Evolutionary conservation across 2,113 vertebrate species (phyloP).

Genomic region (Limnothrissa miodon): DNA sequence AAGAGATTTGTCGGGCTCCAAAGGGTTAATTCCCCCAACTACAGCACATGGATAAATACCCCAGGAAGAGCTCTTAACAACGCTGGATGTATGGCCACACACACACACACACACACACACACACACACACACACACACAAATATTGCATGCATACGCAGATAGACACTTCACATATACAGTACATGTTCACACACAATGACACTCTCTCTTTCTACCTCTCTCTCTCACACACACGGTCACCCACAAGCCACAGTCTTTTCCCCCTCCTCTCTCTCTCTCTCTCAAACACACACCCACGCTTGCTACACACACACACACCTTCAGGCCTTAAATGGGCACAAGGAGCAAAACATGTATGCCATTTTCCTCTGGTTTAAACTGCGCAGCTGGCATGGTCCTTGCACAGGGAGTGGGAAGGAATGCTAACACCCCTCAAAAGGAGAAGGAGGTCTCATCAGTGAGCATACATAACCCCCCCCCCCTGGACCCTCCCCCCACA

Average conservation of each 20-base stretch:
- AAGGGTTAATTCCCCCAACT: constrained; percentile 7
- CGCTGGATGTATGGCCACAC: background rate
- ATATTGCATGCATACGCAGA: background rate
- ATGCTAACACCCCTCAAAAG: constrained; percentile 47
- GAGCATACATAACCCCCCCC: constrained; percentile 47
- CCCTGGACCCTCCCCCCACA: constrained; percentile 39
- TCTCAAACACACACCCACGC: background rate
- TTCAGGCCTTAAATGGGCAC: background rate
- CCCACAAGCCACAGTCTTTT: background rate
- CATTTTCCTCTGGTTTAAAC: background rate
- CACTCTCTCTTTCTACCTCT: background rate
- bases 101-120: background rate
- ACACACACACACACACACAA: background rate
- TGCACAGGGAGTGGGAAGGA: constrained; percentile 22
- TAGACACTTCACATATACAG: background rate
- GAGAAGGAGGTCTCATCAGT: constrained; percentile 40
- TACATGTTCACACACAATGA: background rate
- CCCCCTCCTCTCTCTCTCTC: background rate
- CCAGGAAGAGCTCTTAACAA: background rate
- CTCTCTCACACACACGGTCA: background rate
- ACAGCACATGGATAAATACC: background rate
- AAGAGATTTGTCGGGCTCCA: constrained; percentile 10
- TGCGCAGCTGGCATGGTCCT: background rate
- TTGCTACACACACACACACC: background rate
- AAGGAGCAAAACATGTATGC: background rate